Evolutionary conservation across 2,888 invertebrate species (phyloP), one percentile per base, ranked within the genome.

Genomic region (Yponomeuta sedellus): DNA sequence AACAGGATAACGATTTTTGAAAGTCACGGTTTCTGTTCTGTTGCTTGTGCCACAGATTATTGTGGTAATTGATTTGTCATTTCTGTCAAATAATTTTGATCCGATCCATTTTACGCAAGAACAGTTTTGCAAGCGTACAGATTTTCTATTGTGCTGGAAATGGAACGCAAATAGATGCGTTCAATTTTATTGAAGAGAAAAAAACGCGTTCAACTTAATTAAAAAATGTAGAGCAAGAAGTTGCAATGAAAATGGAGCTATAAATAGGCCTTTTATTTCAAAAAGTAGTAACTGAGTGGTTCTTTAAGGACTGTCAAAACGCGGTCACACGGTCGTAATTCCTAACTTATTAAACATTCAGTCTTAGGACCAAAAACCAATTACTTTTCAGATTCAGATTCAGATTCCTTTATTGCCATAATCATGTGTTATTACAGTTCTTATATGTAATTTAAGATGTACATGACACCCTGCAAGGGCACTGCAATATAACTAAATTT

Each of bases 21-120:
- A 81, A 86, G 86, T 86, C 86, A 86, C 85, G 79, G 75, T 78
- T 70, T 70, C 66, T 67, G 67, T 73, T 25, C 71, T 76, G 77
- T 16, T 57, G 44, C 10, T 1, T 25, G 25, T 25, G 5, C 25
- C 25, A n/a, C n/a, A n/a, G n/a, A n/a, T n/a, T n/a, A n/a, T n/a
- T n/a, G n/a, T n/a, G n/a, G n/a, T n/a, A n/a, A n/a, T n/a, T 69
- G 71, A 67, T 68, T 67, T 71, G 72, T 72, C 70, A 71, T 72
- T 72, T 71, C 56, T 71, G 72, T 71, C 70, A 70, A 61, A 67
- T 66, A 62, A 68, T 62, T 28, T 62, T 16, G 12, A 34, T n/a
- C 8, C 39, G 11, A 19, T 62, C 40, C 62, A 40, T 34, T 62
- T 0, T n/a, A 39, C 19, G 34, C 59, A 2, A 12, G 5, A 58